These are phyloP conservation scores for Pedionomus torquatus DNA, from an alignment of 2,113 vertebrate genomes.

Conservation along the genomic window DNA sequence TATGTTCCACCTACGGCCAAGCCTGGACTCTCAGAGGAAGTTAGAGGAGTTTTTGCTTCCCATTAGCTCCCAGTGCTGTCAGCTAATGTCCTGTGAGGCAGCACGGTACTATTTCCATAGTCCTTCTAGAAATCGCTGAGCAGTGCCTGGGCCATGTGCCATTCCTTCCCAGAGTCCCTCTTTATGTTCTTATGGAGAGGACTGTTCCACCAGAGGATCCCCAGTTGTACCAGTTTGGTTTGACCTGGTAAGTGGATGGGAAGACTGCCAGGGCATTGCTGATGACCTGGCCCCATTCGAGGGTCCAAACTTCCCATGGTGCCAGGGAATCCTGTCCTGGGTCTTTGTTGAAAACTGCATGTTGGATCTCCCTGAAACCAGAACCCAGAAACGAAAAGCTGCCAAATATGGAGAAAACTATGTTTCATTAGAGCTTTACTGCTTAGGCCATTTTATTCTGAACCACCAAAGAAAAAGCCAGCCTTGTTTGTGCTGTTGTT, in stretches of 20 bases:
- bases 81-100: not conserved
- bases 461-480: not conserved
- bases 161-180: fast-evolving
- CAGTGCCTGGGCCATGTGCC: not conserved
- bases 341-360: not conserved
- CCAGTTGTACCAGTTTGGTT: not conserved
- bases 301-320: not conserved
- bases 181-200: fast-evolving
- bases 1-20: not conserved
- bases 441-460: not conserved
- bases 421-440: not conserved
- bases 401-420: not conserved
- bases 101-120: not conserved
- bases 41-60: not conserved
- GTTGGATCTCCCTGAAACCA: not conserved
- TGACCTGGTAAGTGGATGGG: not conserved
- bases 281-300: not conserved
- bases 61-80: not conserved
- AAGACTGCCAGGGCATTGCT: not conserved
- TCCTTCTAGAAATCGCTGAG: not conserved
- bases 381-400: not conserved
- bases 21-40: not conserved
- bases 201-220: not conserved
- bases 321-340: not conserved
- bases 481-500: not conserved